Conservation (phyloP, 2,797 vertebrate species). For the Antennarius maculatus region DNA sequence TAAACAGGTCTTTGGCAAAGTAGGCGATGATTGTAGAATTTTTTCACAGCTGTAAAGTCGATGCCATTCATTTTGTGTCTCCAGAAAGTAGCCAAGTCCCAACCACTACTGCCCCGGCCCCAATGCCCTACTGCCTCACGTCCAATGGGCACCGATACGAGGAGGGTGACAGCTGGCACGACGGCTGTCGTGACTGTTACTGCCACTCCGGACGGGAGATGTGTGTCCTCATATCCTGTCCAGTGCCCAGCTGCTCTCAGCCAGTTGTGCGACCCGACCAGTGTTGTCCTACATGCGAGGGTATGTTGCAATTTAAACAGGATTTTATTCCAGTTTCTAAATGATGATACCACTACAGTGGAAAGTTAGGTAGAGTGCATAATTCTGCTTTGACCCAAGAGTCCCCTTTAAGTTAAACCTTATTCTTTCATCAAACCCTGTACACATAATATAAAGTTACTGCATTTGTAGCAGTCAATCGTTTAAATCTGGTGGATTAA, state of each 20-base stretch:
- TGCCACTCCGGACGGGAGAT: slow-evolving; percentile 84
- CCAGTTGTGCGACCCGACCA: slow-evolving; percentile 80
- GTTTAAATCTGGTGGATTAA: no score
- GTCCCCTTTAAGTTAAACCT: no score
- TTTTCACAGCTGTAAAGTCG: slow-evolving; percentile 13
- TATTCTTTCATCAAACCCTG: no score
- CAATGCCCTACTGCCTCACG: slow-evolving; percentile 75
- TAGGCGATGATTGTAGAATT: slow-evolving; percentile 8
- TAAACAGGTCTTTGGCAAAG: neutral
- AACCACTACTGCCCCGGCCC: slow-evolving; percentile 57
- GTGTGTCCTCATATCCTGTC: slow-evolving; percentile 86
- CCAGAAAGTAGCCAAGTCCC: slow-evolving; percentile 64
- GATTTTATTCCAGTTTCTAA: neutral
- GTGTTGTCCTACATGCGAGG: slow-evolving; percentile 85
- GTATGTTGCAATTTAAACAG: slow-evolving; percentile 55
- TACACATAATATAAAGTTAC: no score
- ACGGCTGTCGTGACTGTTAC: slow-evolving; percentile 86
- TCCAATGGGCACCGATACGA: slow-evolving; percentile 77
- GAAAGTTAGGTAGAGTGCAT: no score
- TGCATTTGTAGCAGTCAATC: no score
- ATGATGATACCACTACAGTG: neutral
- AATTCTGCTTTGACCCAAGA: no score
- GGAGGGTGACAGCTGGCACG: slow-evolving; percentile 84
- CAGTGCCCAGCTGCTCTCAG: slow-evolving; percentile 78
- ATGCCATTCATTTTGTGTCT: slow-evolving; percentile 35